Percentiles rank a stretch among this genome's conserved stretches.
These are phyloP conservation scores for Sander vitreus DNA, from an alignment of 2,113 vertebrate genomes.

Conservation along the genomic window DNA sequence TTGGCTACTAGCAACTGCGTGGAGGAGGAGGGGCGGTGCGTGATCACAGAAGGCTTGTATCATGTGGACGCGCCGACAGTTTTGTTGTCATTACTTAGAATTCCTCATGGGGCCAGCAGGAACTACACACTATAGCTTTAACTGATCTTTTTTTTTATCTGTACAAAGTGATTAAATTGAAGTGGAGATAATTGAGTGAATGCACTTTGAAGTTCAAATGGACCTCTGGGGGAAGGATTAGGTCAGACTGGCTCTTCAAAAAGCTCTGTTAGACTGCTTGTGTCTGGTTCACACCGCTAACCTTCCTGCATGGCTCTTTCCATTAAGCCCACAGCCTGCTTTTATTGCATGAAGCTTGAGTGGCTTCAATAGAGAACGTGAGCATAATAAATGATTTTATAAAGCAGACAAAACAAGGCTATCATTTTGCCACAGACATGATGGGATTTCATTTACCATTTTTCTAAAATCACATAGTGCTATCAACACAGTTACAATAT, in stretches of 20 bases:
- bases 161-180: conserved; percentile 13
- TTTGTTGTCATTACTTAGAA: too few relatives aligned
- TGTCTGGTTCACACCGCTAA: conserved; percentile 4
- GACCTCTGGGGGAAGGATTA: conserved; percentile 15
- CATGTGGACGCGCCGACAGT: too few relatives aligned
- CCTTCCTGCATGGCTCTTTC: neutral
- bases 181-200: conserved; percentile 27
- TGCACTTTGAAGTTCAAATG: conserved; percentile 33
- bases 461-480: conserved; percentile 27
- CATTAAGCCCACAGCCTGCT: conserved; percentile 12
- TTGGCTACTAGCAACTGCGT: too few relatives aligned
- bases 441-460: conserved; percentile 46
- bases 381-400: conserved; percentile 41
- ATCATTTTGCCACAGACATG: conserved; percentile 44
- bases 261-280: neutral
- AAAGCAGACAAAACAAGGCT: conserved; percentile 40
- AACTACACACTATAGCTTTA: too few relatives aligned
- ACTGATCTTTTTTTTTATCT: conserved; percentile 6
- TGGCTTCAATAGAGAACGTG: conserved; percentile 26
- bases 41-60: too few relatives aligned
- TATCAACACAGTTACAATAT: conserved; percentile 30
- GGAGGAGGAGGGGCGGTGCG: too few relatives aligned
- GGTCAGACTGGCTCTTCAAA: conserved; percentile 16
- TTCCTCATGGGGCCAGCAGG: too few relatives aligned
- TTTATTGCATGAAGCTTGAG: conserved; percentile 31